Conservation (phyloP, 2,888 invertebrate genomes). For the Eucera pruinosa region DNA sequence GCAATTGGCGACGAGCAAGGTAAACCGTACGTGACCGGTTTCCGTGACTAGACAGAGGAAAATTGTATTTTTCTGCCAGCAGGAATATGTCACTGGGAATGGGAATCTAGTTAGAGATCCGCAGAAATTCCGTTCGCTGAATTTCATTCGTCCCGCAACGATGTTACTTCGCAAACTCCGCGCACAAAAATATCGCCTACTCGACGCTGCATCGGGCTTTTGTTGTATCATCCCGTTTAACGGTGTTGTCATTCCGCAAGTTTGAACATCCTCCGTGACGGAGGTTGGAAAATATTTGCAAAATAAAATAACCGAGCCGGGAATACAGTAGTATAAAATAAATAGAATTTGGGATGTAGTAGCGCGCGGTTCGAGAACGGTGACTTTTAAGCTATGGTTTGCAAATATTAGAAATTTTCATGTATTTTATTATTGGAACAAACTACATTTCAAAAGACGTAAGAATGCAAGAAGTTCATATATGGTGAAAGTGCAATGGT, state of each 20-base stretch:
- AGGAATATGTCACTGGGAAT: constrained; percentile 43
- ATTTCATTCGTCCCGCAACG: constrained; percentile 25
- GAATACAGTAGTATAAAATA: too few relatives aligned
- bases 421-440: too few relatives aligned
- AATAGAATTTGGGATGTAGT: too few relatives aligned
- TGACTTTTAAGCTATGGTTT: too few relatives aligned
- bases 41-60: constrained; percentile 25
- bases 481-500: too few relatives aligned
- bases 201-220: neutral
- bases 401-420: too few relatives aligned
- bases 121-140: constrained; percentile 29
- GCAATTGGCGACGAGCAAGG: constrained; percentile 38
- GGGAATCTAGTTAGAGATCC: constrained; percentile 35
- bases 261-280: neutral
- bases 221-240: neutral
- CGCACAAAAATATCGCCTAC: neutral
- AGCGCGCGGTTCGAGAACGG: too few relatives aligned
- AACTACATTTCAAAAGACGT: too few relatives aligned
- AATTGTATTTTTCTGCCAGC: constrained; percentile 42
- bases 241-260: neutral
- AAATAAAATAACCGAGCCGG: neutral
- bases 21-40: constrained; percentile 60
- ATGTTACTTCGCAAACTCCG: neutral
- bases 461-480: too few relatives aligned
- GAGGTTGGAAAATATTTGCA: neutral